Evolutionary conservation across 2,113 vertebrate genomes (phyloP).

Genomic region (Eidolon helvum): DNA sequence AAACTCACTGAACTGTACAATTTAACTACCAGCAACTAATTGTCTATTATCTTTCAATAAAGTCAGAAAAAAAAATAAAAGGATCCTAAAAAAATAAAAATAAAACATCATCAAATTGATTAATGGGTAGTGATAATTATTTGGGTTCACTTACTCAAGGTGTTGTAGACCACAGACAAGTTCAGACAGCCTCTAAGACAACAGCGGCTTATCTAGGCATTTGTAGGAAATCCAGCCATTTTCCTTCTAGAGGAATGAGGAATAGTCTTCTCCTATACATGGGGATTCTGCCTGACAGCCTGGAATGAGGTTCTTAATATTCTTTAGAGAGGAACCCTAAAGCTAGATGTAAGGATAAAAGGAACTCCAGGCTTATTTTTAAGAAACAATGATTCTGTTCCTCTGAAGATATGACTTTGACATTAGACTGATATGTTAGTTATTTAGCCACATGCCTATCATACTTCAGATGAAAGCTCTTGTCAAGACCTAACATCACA

Average conservation of each 20-base stretch:
- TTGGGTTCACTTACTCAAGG: neutral
- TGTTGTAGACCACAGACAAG: neutral
- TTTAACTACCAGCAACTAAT: too few relatives aligned
- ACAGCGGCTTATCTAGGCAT: neutral
- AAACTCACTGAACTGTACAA: too few relatives aligned
- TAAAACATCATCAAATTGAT: neutral
- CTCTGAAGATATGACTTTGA: neutral
- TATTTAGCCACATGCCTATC: neutral
- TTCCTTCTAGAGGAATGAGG: neutral
- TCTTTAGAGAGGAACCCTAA: neutral
- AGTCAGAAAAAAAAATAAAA: too few relatives aligned
- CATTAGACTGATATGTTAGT: neutral
- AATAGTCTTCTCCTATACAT: neutral
- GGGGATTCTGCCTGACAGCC: neutral
- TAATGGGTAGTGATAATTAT: neutral
- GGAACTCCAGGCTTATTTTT: neutral
- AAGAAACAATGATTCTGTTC: neutral
- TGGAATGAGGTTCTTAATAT: neutral
- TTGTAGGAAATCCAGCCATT: neutral
- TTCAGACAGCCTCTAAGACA: neutral
- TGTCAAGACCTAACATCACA: neutral
- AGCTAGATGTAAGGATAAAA: neutral
- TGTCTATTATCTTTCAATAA: too few relatives aligned
- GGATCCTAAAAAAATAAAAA: neutral
- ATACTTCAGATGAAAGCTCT: neutral